Conservation (phyloP, 53 echinoderm and acorn worm species). For the Holothuria leucospilota region DNA sequence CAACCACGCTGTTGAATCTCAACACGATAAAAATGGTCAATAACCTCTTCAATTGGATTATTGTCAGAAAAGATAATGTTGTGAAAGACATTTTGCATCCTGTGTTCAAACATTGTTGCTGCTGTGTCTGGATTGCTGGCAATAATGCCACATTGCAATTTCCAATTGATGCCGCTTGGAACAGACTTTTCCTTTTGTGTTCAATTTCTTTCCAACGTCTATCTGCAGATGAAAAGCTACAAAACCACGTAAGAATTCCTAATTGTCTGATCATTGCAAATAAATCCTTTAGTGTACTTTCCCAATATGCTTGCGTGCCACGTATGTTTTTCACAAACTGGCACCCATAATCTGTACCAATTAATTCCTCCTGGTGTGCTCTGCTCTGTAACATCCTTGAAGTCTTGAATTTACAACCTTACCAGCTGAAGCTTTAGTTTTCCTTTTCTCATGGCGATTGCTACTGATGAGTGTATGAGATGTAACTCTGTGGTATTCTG, state of each 20-base stretch:
- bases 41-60: slow-evolving; percentile 69
- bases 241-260: slow-evolving; percentile 68
- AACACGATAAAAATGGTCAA: slow-evolving; percentile 52
- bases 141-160: slow-evolving; percentile 59
- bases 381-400: slow-evolving; percentile 43
- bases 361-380: slow-evolving; percentile 43
- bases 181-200: slow-evolving; percentile 42
- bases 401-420: not conserved
- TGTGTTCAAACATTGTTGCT: slow-evolving; percentile 74
- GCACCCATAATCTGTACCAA: slow-evolving; percentile 54
- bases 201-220: slow-evolving; percentile 60
- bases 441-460: slow-evolving; percentile 74
- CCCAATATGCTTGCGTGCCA: slow-evolving; percentile 69
- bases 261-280: too few relatives aligned
- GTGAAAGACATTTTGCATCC: slow-evolving; percentile 59
- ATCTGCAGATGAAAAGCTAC: slow-evolving; percentile 58
- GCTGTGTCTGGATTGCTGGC: slow-evolving; percentile 74
- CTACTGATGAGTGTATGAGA: slow-evolving; percentile 67
- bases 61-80: slow-evolving; percentile 62
- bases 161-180: slow-evolving; percentile 56
- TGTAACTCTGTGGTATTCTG: slow-evolving; percentile 71
- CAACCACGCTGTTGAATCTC: slow-evolving; percentile 61
- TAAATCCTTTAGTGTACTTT: slow-evolving; percentile 66
- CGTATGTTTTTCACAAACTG: slow-evolving; percentile 61
- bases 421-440: slow-evolving; percentile 20